Conservation (phyloP, 2,888 invertebrate genomes). For the Chesias legatella region DNA sequence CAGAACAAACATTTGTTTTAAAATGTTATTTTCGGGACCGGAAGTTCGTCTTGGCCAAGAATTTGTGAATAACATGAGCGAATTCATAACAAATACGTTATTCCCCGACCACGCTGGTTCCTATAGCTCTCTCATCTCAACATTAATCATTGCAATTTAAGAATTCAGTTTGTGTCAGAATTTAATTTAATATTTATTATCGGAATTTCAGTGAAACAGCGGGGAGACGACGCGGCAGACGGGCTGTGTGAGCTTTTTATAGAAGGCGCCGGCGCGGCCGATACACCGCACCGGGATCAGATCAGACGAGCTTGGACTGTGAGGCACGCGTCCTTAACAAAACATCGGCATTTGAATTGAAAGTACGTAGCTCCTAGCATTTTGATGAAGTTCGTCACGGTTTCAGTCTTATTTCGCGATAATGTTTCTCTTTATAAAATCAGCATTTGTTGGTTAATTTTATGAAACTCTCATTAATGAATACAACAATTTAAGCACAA, state of each 20-base stretch:
- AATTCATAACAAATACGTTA: background rate
- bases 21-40: background rate
- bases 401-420: too few relatives aligned
- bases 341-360: conserved; percentile 4
- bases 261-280: conserved; percentile 58
- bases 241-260: conserved; percentile 57
- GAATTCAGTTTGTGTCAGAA: conserved; percentile 14
- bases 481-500: too few relatives aligned
- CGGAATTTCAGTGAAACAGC: conserved; percentile 27
- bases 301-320: conserved; percentile 45
- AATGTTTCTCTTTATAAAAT: too few relatives aligned
- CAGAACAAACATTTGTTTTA: background rate
- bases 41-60: conserved; percentile 4
- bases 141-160: too few relatives aligned
- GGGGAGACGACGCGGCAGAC: conserved; percentile 62
- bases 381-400: background rate
- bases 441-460: too few relatives aligned
- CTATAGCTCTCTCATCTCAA: conserved; percentile 4
- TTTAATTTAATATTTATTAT: conserved; percentile 15
- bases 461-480: too few relatives aligned
- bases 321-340: conserved; percentile 23
- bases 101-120: background rate
- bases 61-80: conserved; percentile 1
- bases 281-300: conserved; percentile 49
- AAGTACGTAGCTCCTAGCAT: background rate